Percentiles rank a stretch among this genome's conserved stretches.
Evolutionary conservation across 2,797 vertebrate species (phyloP).

Genomic region (Lepus townsendii): DNA sequence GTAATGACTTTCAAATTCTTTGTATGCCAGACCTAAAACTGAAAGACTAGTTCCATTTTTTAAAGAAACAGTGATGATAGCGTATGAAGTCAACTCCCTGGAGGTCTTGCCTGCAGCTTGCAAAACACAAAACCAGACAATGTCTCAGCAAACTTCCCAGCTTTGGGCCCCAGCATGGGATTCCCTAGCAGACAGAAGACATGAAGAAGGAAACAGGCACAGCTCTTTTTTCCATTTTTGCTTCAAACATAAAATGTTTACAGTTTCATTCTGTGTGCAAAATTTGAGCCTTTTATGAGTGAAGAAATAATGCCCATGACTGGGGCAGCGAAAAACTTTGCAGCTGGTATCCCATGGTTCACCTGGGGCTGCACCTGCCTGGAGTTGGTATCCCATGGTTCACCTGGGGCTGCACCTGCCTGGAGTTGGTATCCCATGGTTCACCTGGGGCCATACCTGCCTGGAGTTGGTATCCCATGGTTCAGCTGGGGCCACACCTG

Average conservation of each 20-base stretch:
- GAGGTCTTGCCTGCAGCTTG: not conserved
- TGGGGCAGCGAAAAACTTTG: not conserved
- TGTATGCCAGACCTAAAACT: not conserved
- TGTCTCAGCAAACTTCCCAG: not conserved
- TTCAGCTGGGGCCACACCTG: not conserved
- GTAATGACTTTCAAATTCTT: not conserved
- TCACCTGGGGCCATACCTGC: too few relatives aligned
- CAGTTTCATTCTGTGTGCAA: not conserved
- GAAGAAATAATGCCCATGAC: constrained; percentile 16
- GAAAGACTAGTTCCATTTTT: not conserved
- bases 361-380: not conserved
- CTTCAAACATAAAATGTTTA: not conserved
- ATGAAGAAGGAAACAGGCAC: not conserved
- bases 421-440: not conserved
- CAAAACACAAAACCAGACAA: not conserved
- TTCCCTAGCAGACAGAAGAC: not conserved
- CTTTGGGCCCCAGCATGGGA: not conserved
- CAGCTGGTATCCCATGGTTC: not conserved
- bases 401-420: too few relatives aligned
- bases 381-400: not conserved
- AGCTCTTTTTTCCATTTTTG: not conserved
- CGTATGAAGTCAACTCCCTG: not conserved
- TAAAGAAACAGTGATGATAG: not conserved
- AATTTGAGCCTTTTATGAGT: not conserved
- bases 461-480: too few relatives aligned